Evolutionary conservation across 2,888 invertebrate genomes (phyloP).

Genomic region (Habrosyne pyritoides): DNA sequence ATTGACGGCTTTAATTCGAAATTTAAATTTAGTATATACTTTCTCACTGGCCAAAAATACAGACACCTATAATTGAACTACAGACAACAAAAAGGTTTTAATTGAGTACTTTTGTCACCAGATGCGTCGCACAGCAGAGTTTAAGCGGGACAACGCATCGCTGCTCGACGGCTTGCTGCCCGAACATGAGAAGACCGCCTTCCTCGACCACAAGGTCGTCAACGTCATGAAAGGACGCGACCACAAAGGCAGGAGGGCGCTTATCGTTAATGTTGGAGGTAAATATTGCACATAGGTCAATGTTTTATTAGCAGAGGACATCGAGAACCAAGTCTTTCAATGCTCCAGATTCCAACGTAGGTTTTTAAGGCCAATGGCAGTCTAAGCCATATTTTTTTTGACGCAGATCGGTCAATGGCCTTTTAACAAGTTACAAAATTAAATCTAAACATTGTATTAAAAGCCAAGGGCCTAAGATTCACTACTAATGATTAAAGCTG

Average conservation of each 20-base stretch:
- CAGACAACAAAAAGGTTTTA: background rate
- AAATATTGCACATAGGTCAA: constrained; percentile 23
- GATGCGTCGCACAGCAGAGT: constrained; percentile 91
- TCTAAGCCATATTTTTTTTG: too few relatives aligned
- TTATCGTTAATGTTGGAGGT: constrained; percentile 90
- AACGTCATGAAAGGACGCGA: constrained; percentile 91
- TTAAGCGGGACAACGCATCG: constrained; percentile 87
- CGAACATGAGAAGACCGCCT: constrained; percentile 85
- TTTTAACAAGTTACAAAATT: too few relatives aligned
- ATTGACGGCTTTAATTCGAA: too few relatives aligned
- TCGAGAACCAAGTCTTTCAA: too few relatives aligned
- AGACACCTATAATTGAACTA: too few relatives aligned
- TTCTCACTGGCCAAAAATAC: too few relatives aligned
- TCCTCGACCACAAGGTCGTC: constrained; percentile 88
- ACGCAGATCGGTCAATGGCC: too few relatives aligned
- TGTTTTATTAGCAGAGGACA: background rate
- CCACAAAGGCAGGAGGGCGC: constrained; percentile 89
- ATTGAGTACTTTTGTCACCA: constrained; percentile 51
- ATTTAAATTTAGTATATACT: too few relatives aligned
- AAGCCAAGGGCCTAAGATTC: too few relatives aligned
- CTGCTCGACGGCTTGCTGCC: constrained; percentile 87
- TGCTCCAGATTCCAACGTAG: too few relatives aligned
- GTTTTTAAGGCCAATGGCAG: too few relatives aligned
- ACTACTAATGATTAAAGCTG: too few relatives aligned
- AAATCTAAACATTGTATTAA: background rate